These are phyloP conservation scores for Sebastes paucispinis DNA, from an alignment of 2,797 vertebrate genomes.

Conservation along the genomic window DNA sequence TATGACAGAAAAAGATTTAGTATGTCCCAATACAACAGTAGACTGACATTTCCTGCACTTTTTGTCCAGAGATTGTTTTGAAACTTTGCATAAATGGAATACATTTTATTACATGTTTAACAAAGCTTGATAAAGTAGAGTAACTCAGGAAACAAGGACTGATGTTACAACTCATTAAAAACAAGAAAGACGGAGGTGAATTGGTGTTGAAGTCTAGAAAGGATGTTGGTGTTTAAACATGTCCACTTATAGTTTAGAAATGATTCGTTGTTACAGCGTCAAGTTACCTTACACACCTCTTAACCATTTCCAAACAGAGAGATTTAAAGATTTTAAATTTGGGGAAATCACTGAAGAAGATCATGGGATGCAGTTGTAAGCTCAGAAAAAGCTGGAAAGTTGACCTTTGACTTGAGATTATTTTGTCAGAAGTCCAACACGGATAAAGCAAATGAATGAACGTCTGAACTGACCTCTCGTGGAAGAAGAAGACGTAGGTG, in stretches of 20 bases:
- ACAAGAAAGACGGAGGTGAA: background rate
- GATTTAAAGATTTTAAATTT: background rate
- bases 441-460: background rate
- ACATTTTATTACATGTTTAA: background rate
- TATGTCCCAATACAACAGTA: too few relatives aligned
- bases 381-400: background rate
- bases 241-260: background rate
- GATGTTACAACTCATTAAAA: background rate
- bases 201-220: background rate
- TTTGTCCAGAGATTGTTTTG: too few relatives aligned
- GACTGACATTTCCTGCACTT: too few relatives aligned
- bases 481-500: slow-evolving; percentile 95
- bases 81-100: background rate
- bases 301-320: background rate
- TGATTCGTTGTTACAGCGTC: background rate
- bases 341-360: background rate
- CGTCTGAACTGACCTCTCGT: slow-evolving; percentile 86
- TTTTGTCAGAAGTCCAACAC: background rate
- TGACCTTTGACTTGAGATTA: background rate
- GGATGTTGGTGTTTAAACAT: background rate
- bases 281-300: background rate
- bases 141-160: background rate
- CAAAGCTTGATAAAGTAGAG: background rate
- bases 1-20: too few relatives aligned
- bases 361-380: background rate